These are phyloP conservation scores for Xestia sexstrigata DNA, from an alignment of 2,888 invertebrate genomes.

Conservation along the genomic window DNA sequence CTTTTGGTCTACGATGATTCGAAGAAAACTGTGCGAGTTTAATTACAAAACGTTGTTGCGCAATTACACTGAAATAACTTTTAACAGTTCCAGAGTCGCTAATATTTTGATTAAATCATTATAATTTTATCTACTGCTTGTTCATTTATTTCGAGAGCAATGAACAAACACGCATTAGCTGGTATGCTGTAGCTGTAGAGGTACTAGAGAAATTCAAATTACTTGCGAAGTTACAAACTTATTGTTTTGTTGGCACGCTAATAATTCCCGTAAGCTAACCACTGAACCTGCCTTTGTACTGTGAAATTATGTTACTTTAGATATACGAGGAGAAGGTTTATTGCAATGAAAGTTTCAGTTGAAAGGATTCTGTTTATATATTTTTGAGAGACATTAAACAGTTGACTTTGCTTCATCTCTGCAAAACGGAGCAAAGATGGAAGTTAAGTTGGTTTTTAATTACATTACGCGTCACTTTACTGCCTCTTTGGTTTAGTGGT, in stretches of 20 bases:
- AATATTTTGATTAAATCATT: too few species aligned
- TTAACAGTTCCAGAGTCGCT: too few species aligned
- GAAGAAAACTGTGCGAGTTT: too few species aligned
- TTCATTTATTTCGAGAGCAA: constrained; percentile 26
- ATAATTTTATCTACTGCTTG: too few species aligned
- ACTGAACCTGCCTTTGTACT: constrained; percentile 45
- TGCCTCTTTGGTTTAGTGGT: too few species aligned
- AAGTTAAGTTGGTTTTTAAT: too few species aligned
- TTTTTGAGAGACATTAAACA: constrained; percentile 4
- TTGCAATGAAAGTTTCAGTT: constrained; percentile 30
- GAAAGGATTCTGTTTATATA: constrained; percentile 13
- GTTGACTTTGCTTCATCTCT: not conserved
- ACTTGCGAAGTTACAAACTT: constrained; percentile 52
- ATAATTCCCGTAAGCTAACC: constrained; percentile 56
- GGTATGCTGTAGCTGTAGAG: constrained; percentile 7
- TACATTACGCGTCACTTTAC: not conserved
- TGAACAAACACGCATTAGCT: constrained; percentile 33
- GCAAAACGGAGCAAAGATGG: not conserved
- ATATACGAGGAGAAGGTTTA: constrained; percentile 16
- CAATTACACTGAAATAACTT: too few species aligned
- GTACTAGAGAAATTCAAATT: constrained; percentile 56
- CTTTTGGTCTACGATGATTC: too few species aligned
- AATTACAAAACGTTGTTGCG: too few species aligned
- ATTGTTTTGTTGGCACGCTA: constrained; percentile 57
- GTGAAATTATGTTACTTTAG: constrained; percentile 32